Evolutionary conservation across 2,113 vertebrate species (phyloP).

Genomic region (Clarias magur): DNA sequence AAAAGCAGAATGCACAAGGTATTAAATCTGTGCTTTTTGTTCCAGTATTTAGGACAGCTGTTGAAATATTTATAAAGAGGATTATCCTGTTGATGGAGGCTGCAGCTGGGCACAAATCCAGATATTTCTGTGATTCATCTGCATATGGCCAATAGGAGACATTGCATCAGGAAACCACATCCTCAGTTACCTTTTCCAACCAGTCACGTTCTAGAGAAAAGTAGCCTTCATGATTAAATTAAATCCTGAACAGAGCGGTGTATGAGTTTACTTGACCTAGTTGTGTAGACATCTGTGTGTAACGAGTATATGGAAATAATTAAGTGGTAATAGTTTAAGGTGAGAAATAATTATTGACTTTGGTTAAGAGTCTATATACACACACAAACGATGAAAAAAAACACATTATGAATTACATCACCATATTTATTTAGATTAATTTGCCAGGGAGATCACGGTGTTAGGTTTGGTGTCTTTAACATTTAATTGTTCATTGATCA

Average conservation of each 20-base stretch:
- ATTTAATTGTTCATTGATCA: not conserved
- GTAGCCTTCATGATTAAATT: slow-evolving; percentile 43
- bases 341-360: not conserved
- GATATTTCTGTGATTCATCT: slow-evolving; percentile 39
- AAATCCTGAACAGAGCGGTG: slow-evolving; percentile 68
- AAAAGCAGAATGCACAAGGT: slow-evolving; percentile 9
- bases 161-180: slow-evolving; percentile 55
- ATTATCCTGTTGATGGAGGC: slow-evolving; percentile 74
- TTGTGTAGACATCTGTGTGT: not conserved
- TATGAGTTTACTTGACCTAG: slow-evolving; percentile 50
- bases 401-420: not conserved
- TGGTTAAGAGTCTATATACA: not conserved
- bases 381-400: not conserved
- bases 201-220: slow-evolving; percentile 60
- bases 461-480: not conserved
- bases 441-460: not conserved
- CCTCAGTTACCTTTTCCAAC: slow-evolving; percentile 59
- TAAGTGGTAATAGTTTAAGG: not conserved
- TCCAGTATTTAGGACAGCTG: slow-evolving; percentile 65
- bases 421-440: not conserved
- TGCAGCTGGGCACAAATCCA: slow-evolving; percentile 70
- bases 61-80: slow-evolving; percentile 69
- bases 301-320: not conserved
- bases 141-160: slow-evolving; percentile 62
- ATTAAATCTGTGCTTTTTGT: not conserved